Evolutionary conservation across 2,797 vertebrate species (phyloP), one percentile per base, ranked within the genome.

Genomic region (Molossus alvarezi): DNA sequence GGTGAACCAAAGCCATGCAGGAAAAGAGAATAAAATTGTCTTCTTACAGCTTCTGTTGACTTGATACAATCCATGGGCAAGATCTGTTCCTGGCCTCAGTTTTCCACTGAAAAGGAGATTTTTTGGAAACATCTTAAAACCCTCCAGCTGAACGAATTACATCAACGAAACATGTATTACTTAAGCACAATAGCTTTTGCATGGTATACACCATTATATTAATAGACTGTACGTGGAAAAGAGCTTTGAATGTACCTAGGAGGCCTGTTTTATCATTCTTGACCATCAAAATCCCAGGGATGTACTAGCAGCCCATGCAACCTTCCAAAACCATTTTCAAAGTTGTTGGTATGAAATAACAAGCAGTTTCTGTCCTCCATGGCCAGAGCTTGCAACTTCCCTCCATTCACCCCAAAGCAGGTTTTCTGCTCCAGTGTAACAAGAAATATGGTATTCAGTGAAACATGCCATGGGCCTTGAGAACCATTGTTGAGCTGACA

Each of bases 351-450:
- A 27, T 48, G 90, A 37, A 86, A 53, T 77, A 81, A 69, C 41
- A 88, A 84, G 18, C 96, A 86, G 11, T 55, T 72, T 64, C 62
- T 21, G 51, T 60, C 65, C 55, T 65, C 37, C 51, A 7, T 23
- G 20, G 58, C 71, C 53, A 53, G 33, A 77, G 62, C 73, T 77
- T 58, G 77, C 41, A 72, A 71, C 33, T 86, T 97, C 83, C 55
- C 82, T 94, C 60, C 55, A 69, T 67, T 95, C n/a, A 9, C 81
- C 45, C 67, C 95, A 64, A 51, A 76, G 84, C n/a, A 75, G 91
- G 55, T 96, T 93, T 97, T 90, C 88, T 92, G 71, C 65, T 75
- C 33, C 95, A 75, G 10, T 9, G 29, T 97, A 79, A 94, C 45
- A 62, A 90, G 62, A 80, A 83, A 13, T 95, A 11, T 90, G 37